phyloP scores from a whole-genome alignment of 2,797 vertebrate genomes.

The Miichthys miiuy region DNA sequence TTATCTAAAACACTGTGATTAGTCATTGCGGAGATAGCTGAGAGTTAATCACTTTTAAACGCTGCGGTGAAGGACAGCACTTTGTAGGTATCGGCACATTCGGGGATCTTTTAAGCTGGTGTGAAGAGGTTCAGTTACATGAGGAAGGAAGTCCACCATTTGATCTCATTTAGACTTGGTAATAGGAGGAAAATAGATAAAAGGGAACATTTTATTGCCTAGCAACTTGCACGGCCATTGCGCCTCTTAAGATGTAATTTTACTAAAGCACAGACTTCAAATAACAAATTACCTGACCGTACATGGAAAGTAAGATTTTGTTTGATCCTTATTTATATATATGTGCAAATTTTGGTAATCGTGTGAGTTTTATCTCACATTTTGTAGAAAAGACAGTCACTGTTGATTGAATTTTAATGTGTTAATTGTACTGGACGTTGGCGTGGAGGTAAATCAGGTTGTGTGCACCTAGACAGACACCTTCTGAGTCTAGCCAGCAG shows the following conservation, averaged over 20 bases:
- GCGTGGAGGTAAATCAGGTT: neutral
- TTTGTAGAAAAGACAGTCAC: neutral
- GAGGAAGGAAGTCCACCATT: constrained; percentile 46
- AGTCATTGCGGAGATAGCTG: constrained; percentile 36
- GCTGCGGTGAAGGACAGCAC: constrained; percentile 37
- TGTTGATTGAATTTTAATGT: constrained; percentile 5
- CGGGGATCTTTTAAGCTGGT: constrained; percentile 31
- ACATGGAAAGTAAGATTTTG: neutral
- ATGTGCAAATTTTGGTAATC: neutral
- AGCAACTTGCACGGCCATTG: constrained; percentile 18
- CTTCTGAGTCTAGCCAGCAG: constrained; percentile 19
- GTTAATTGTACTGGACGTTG: neutral
- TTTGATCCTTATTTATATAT: neutral
- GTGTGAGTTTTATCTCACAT: neutral
- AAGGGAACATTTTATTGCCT: constrained; percentile 28
- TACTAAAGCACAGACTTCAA: neutral
- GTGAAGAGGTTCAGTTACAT: constrained; percentile 30
- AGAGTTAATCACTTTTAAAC: constrained; percentile 63
- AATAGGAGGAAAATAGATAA: constrained; percentile 36
- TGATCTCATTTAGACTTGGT: constrained; percentile 50
- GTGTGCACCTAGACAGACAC: neutral
- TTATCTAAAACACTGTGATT: constrained; percentile 64
- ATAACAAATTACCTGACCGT: neutral
- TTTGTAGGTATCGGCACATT: constrained; percentile 41
- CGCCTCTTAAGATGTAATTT: constrained; percentile 4